Base-by-base conservation (phyloP, 2,797 vertebrate genomes). In the Falco peregrinus region DNA sequence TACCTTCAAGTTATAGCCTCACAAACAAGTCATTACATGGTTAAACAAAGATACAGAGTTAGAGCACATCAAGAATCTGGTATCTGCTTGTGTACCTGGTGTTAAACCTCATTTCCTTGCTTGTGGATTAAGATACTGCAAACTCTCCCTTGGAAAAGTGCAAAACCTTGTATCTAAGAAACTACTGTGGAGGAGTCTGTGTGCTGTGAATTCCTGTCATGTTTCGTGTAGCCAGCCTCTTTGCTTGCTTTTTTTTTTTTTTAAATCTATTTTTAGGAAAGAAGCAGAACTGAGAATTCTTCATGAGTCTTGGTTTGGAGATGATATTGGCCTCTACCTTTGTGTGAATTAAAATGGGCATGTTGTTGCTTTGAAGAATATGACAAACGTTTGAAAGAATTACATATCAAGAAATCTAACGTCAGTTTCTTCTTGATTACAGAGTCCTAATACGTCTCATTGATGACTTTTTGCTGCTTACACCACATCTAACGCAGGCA, bases 391-490 rank as follows among this genome's bases (percentile, higher is more conserved):
- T 47, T 37, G 50, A 51, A 86, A 69, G 13, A 31, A 35, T 54
- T 21, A 1, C 2, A 2, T 48, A 11, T 22, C 17, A 14, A 87
- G 69, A 54, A 45, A n/a, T 63, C 22, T 83, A 28, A 79, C 20
- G 29, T 33, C 10, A 9, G 5, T 82, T 87, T 89, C 37, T 73
- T 93, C 79, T 74, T 93, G 19, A n/a, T 96, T 96, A 43, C 92
- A 99, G 99, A 87, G 91, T 99, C 97, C 97, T 99, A 53, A 98
- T 99, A 98, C 98, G 99, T 75, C 96, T 99, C 84, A 98, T 99
- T 65, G 99, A 99, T 68, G 99, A 99, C 92, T 99, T 99, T 84
- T 98, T 99, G 92, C 97, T 99, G 59, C 98, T 99, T 93, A 99
- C 99, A 0, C 99, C 99, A 24, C 98, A 99, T 93, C 95, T 98